Percentiles rank a stretch among this genome's conserved stretches.
phyloP scores from a whole-genome alignment of 2,888 invertebrate genomes.

The Cenopis cana region DNA sequence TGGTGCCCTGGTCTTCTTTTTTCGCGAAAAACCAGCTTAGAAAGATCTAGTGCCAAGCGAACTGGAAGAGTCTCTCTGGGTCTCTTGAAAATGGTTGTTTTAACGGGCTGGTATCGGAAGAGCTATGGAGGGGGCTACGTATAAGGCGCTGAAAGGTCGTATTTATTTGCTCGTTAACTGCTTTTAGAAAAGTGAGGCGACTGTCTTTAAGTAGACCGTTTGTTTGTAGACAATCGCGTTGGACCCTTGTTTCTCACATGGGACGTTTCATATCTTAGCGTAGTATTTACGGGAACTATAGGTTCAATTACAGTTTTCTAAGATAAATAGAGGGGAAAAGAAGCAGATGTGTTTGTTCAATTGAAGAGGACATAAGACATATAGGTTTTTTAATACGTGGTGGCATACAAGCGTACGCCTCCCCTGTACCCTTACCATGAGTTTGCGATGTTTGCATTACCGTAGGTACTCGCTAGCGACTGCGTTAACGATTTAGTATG shows the following conservation, averaged over 20 bases:
- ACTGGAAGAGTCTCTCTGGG: background rate
- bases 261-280: constrained; percentile 27
- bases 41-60: constrained; percentile 1
- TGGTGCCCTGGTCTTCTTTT: background rate
- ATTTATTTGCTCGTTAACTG: constrained; percentile 30
- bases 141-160: constrained; percentile 26
- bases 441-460: no score
- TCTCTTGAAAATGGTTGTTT: constrained; percentile 16
- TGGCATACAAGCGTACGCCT: no score
- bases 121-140: constrained; percentile 8
- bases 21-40: background rate
- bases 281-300: constrained; percentile 12
- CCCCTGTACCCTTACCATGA: no score
- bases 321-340: background rate
- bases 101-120: constrained; percentile 7
- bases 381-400: background rate
- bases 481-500: no score
- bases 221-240: constrained; percentile 35
- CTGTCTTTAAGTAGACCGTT: constrained; percentile 37
- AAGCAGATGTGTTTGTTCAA: background rate
- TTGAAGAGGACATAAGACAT: background rate
- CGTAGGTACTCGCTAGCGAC: no score
- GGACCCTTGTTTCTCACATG: constrained; percentile 34
- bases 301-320: background rate
- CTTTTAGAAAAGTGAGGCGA: constrained; percentile 21